Base-by-base conservation (phyloP, 2,113 vertebrate species). In the Labeo rohita region DNA sequence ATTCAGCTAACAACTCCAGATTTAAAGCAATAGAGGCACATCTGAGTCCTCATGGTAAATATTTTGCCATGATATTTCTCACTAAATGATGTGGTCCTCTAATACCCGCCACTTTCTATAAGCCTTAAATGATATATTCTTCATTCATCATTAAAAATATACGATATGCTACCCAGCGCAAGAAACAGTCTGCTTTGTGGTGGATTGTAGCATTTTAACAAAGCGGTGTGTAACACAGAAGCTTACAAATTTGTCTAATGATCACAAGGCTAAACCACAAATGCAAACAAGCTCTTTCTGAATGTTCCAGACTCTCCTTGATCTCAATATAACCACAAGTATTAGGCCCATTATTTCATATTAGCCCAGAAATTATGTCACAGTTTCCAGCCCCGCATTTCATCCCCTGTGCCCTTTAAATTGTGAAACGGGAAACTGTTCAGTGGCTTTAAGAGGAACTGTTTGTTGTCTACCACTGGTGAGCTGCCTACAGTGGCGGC, bases 311-410 rank as follows among this genome's bases (percentile, higher is more conserved):
- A 34, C 6, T 61, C 43, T 47, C 43, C 79, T 81, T 65, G 79
- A 81, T 66, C 79, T 43, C 79, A 81, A 23, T 80, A 61, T 39
- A 80, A 81, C 59, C 61, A 52, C 74, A 61, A 80, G 54, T 61
- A 61, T 80, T 61, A 80, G 54, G 16, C 54, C 23, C 50, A 61
- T 80, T 61, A 61, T 80, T 61, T 80, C 47, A 80, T 80, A 61
- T 80, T 80, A 80, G 36, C 54, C 61, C 77, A 61, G 9, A 56
- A 61, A 80, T 80, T 39, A 79, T 61, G 54, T 80, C 52, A 80
- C 10, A 39, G 34, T 80, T 80, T 61, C 77, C 77, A 59, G 77
- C 54, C 10, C 10, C n/a, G 11, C 34, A 61, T 80, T 80, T 61
- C 18, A 80, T 80, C 11, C 23, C 18, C 75, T 13, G 34, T 61